These are phyloP conservation scores for Podilymbus podiceps DNA, from an alignment of 2,113 vertebrate genomes.

Conservation along the genomic window DNA sequence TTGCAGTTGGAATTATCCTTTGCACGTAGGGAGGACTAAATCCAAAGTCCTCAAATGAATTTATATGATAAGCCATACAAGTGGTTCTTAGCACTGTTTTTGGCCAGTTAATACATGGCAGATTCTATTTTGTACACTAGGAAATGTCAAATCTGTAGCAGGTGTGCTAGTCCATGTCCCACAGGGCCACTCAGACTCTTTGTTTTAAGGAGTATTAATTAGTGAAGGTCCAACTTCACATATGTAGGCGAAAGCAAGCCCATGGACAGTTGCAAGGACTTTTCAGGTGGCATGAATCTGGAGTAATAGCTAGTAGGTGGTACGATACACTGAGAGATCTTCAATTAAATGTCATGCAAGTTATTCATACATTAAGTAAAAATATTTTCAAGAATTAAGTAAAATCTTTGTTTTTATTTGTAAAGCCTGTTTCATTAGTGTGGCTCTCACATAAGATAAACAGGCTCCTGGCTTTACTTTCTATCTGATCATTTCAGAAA, in stretches of 20 bases:
- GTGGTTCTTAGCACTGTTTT: neutral
- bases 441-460: neutral
- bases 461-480: neutral
- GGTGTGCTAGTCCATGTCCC: neutral
- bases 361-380: neutral
- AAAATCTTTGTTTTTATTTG: neutral
- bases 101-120: neutral
- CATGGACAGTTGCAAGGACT: neutral
- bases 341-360: neutral
- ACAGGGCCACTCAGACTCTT: neutral
- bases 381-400: neutral
- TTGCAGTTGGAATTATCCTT: neutral
- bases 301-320: neutral
- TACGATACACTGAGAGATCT: neutral
- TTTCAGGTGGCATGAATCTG: neutral
- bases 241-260: neutral
- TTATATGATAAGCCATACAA: accelerated
- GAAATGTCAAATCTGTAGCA: neutral
- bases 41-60: neutral
- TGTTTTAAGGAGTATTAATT: neutral
- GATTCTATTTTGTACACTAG: neutral
- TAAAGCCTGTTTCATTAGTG: neutral
- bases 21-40: neutral
- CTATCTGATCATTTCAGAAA: neutral
- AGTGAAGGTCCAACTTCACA: neutral